Evolutionary conservation across 2,113 vertebrate species (phyloP).

Genomic region (Anas platyrhynchos): DNA sequence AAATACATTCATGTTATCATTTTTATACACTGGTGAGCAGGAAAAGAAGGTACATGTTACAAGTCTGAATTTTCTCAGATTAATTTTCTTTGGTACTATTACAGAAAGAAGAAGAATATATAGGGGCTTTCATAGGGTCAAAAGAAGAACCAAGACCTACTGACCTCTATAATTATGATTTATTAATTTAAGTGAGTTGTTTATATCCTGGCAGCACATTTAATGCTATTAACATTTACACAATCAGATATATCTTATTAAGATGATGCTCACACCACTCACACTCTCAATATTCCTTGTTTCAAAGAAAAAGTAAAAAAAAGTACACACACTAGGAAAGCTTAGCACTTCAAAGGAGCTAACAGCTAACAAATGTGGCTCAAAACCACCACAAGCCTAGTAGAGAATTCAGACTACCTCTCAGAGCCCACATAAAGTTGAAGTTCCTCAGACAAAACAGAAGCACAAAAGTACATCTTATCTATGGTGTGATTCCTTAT

Average conservation of each 20-base stretch:
- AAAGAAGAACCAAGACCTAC: neutral
- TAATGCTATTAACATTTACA: constrained; percentile 24
- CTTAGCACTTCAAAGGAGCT: neutral
- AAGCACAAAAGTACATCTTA: constrained; percentile 1
- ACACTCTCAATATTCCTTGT: neutral
- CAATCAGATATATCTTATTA: constrained; percentile 13
- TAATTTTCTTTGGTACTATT: neutral
- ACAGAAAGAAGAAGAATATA: neutral
- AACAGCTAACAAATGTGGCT: neutral
- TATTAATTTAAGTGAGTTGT: constrained; percentile 54
- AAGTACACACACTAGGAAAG: neutral
- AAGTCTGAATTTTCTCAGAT: neutral
- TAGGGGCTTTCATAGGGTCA: neutral
- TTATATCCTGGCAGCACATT: constrained; percentile 17
- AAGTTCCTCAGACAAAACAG: neutral
- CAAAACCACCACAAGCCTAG: neutral
- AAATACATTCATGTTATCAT: constrained; percentile 26
- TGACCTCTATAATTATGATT: constrained; percentile 42
- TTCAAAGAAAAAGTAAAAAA: neutral
- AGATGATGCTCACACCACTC: neutral
- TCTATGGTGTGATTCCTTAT: neutral
- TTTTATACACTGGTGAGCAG: neutral
- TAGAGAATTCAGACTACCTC: neutral
- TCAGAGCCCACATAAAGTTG: neutral
- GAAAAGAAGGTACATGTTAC: neutral